phyloP scores from a whole-genome alignment of 2,113 vertebrate species.

The Platichthys flesus region DNA sequence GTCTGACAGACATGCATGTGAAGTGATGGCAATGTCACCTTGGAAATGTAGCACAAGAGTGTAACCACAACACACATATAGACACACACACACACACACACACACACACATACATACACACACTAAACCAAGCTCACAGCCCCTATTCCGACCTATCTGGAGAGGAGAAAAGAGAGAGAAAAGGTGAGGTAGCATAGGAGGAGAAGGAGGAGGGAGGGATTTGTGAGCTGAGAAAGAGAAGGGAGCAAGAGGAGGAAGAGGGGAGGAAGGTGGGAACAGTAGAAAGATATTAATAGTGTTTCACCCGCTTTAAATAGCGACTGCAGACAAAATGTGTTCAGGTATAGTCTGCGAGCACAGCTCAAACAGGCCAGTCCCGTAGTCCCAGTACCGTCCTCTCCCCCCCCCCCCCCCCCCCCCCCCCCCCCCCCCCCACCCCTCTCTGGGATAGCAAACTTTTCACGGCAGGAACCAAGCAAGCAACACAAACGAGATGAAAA shows the following conservation, averaged over 20 bases:
- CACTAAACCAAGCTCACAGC: background rate
- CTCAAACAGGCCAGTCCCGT: conserved; percentile 48
- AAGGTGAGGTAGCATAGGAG: conserved; percentile 36
- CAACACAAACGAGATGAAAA: conserved; percentile 65
- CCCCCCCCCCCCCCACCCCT: conserved; percentile 25
- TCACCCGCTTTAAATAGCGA: conserved; percentile 77
- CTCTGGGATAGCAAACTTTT: conserved; percentile 72
- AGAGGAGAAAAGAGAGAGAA: conserved; percentile 2
- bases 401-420: no score
- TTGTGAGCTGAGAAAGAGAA: conserved; percentile 10
- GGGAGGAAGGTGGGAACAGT: conserved; percentile 70
- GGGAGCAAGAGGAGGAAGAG: conserved; percentile 21
- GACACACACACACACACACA: no score
- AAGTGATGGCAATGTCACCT: conserved; percentile 44
- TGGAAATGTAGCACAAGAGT: conserved; percentile 16
- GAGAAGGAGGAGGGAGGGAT: conserved; percentile 10
- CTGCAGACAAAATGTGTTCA: conserved; percentile 71
- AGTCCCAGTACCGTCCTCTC: no score
- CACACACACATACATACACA: background rate
- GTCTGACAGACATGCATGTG: background rate
- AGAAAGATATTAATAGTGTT: conserved; percentile 82
- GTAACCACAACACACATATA: background rate
- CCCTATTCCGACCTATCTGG: background rate
- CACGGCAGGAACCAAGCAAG: conserved; percentile 36
- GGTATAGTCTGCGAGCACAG: conserved; percentile 61